Percentiles rank a stretch among this genome's conserved stretches.
These are phyloP conservation scores for Peromyscus californicus DNA, from an alignment of 2,113 vertebrate genomes.

Conservation along the genomic window DNA sequence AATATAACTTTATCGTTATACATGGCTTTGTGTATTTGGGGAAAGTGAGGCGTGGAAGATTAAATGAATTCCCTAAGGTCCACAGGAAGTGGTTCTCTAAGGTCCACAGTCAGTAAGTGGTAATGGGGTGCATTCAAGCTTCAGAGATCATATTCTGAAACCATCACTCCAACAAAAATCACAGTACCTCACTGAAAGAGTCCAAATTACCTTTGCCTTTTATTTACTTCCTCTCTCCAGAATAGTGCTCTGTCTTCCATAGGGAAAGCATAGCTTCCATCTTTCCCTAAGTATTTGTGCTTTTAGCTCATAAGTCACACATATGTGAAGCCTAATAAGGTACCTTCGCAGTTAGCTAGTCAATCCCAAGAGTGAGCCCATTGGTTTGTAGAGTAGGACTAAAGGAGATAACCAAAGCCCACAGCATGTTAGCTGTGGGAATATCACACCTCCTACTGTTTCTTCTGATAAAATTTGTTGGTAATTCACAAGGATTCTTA, in stretches of 20 bases:
- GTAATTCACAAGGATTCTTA: neutral
- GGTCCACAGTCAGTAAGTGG: neutral
- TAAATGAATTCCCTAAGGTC: neutral
- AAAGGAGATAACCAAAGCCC: conserved; percentile 65
- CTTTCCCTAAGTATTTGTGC: neutral
- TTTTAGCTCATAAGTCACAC: neutral
- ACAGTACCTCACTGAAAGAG: neutral
- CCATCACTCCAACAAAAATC: neutral
- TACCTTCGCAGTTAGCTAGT: neutral
- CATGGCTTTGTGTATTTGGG: neutral
- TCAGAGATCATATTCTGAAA: neutral
- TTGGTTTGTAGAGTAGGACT: neutral
- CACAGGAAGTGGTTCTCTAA: neutral
- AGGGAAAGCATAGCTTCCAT: neutral
- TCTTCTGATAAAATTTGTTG: conserved; percentile 36
- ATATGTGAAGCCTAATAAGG: neutral
- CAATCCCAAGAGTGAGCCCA: neutral
- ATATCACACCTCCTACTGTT: conserved; percentile 73
- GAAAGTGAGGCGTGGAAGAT: neutral
- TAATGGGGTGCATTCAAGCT: neutral
- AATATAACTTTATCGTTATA: neutral
- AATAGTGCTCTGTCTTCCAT: neutral
- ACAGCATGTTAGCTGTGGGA: conserved; percentile 60
- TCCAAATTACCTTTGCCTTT: neutral
- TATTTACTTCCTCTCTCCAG: neutral